phyloP scores from a whole-genome alignment of 2,113 vertebrate genomes.

The Maccullochella peelii region DNA sequence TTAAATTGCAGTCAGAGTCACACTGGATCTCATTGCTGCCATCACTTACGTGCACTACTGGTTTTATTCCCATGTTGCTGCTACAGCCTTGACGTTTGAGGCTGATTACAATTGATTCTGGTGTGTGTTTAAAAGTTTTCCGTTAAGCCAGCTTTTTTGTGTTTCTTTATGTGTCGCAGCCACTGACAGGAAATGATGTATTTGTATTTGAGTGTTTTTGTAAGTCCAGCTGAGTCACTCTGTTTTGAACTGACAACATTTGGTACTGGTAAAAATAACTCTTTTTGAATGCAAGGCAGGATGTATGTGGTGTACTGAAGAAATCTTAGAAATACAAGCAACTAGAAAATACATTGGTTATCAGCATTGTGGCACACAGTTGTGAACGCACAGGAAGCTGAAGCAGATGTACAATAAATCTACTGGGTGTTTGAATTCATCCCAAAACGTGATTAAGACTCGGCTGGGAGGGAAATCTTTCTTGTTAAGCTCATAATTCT shows the following conservation, averaged over 20 bases:
- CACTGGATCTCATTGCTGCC: not conserved
- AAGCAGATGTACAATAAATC: not conserved
- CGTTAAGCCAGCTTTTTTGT: not conserved
- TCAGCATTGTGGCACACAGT: not conserved
- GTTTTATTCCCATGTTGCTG: conserved; percentile 23
- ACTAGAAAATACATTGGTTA: not conserved
- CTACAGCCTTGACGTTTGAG: not conserved
- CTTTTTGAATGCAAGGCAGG: not conserved
- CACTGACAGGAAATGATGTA: not conserved
- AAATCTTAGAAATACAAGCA: not conserved
- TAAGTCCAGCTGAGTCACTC: not conserved
- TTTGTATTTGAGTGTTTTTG: not conserved
- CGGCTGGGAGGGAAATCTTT: conserved; percentile 9
- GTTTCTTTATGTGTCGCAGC: not conserved
- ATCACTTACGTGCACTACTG: conserved; percentile 7
- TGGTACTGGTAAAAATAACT: not conserved
- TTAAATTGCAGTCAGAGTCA: conserved; percentile 9
- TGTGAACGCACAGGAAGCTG: not conserved
- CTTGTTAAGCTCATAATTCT: conserved; percentile 28
- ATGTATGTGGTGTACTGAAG: not conserved
- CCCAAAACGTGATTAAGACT: not conserved
- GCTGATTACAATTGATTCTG: conserved; percentile 32
- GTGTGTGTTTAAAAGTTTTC: conserved; percentile 9
- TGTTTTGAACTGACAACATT: conserved; percentile 5
- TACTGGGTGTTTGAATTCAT: conserved; percentile 7